These are phyloP conservation scores for Noctua fimbriata DNA, from an alignment of 2,888 invertebrate species.

Conservation along the genomic window DNA sequence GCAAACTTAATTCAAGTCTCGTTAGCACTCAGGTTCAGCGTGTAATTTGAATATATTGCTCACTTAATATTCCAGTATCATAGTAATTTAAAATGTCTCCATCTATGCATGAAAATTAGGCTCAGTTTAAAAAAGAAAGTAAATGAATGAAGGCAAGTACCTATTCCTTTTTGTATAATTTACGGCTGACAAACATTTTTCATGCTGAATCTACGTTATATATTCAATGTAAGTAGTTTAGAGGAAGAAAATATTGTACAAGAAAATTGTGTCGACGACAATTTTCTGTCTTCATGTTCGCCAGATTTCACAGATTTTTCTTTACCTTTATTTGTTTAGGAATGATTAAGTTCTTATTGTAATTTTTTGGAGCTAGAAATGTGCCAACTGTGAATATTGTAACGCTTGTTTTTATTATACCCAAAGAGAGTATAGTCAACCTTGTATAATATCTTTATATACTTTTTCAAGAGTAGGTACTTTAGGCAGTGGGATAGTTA, in stretches of 20 bases:
- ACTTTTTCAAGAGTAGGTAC: neutral
- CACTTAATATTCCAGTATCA: constrained; percentile 10
- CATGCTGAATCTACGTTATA: neutral
- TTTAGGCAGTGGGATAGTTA: neutral
- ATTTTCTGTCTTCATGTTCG: neutral
- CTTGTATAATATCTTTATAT: neutral
- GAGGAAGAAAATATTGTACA: neutral
- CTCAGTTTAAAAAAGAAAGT: neutral
- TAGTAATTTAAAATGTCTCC: neutral
- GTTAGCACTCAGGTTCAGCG: constrained; percentile 15
- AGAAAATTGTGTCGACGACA: neutral
- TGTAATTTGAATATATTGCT: constrained; percentile 28
- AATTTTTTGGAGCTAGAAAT: neutral
- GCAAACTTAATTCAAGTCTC: constrained; percentile 4
- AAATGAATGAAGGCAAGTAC: neutral
- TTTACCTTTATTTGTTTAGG: constrained; percentile 2
- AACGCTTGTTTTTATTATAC: neutral
- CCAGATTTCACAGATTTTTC: neutral
- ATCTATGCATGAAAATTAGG: neutral
- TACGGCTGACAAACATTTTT: neutral
- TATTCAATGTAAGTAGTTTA: constrained; percentile 3
- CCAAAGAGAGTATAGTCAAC: neutral
- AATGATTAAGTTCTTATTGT: neutral
- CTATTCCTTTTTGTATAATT: neutral
- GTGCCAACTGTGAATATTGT: neutral